A percentile compares a stretch with the other conserved stretches of the same genome.
Conservation (phyloP, 37 sponge, comb jelly and placozoan species). For the Aphrocallistes beatrix region DNA sequence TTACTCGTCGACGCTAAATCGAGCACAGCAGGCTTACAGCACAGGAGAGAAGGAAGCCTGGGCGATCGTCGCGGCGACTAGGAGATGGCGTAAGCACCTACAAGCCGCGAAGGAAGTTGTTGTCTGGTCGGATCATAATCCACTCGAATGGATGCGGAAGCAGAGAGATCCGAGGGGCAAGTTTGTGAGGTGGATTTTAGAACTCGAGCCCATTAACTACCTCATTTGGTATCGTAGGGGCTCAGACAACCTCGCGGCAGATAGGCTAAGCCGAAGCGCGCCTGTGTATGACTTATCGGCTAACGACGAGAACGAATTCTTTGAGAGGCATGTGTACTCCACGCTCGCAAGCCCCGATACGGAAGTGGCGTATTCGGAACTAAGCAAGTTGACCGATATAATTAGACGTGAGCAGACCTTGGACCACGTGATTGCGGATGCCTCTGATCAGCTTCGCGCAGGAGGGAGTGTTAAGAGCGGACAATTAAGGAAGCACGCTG, state of each 20-base stretch:
- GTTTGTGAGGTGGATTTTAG: background rate
- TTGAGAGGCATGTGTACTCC: background rate
- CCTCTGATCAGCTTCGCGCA: background rate
- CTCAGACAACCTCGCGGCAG: background rate
- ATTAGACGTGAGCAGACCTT: background rate
- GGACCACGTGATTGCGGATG: background rate
- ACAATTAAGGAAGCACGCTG: background rate
- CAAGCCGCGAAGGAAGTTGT: background rate
- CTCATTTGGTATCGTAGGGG: too few relatives aligned
- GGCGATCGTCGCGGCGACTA: background rate
- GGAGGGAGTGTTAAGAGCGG: background rate
- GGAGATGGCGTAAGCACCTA: background rate
- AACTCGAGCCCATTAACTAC: background rate
- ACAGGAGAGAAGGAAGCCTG: background rate
- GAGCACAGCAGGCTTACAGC: background rate
- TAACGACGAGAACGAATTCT: background rate
- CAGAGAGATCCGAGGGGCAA: too few relatives aligned
- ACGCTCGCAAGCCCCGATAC: too few relatives aligned
- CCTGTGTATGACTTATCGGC: background rate
- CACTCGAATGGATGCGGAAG: too few relatives aligned
- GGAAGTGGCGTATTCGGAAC: too few relatives aligned
- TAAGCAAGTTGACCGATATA: background rate
- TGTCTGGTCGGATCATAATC: background rate
- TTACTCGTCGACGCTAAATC: background rate
- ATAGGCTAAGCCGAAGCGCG: background rate